Base-by-base conservation (phyloP, 2,797 vertebrate genomes). In the Pteropus rufus region DNA sequence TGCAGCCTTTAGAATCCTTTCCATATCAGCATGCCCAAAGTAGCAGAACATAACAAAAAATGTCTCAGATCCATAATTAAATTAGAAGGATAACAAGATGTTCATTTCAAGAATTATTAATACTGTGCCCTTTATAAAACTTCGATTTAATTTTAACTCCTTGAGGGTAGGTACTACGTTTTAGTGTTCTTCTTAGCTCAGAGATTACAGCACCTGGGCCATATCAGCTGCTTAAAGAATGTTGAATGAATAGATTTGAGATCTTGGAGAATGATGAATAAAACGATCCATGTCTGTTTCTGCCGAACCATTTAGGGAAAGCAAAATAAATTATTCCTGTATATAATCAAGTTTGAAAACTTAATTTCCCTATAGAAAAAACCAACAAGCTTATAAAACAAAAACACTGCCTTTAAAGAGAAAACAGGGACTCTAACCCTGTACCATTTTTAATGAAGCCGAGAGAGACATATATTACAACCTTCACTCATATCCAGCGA, bases 31-130 rank as follows among this genome's bases (percentile, higher is more conserved):
- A 91, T 41, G 15, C 10, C 23, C 46, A 86, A 93, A 76, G 54
- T n/a, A 79, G 29, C 60, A 80, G 31, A 95, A 91, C 95, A 62
- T 60, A 93, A 90, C 83, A 93, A 93, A 86, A 94, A 89, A 77
- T 16, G 81, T 60, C 39, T 58, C 19, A 3, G 41, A 89, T 80
- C 31, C 65, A 58, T 72, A 85, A 92, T 86, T 95, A 88, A 93
- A 95, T 81, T 15, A 62, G 72, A 94, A 92, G 23, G 73, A 67
- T 34, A 97, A 77, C n/a, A 79, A 41, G 86, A 96, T 70, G 92
- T 15, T 92, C 58, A 46, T 81, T 81, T 93, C 36, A 92, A 54
- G 56, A 82, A 86, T 85, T 93, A 89, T 87, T 81, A 88, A 80
- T 75, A 70, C 10, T 10, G 52, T 58, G 49, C 14, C 34, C 26